A percentile compares a stretch with the other conserved stretches of the same genome.
These are phyloP conservation scores for Echiichthys vipera DNA, from an alignment of 2,797 vertebrate genomes.

Conservation along the genomic window DNA sequence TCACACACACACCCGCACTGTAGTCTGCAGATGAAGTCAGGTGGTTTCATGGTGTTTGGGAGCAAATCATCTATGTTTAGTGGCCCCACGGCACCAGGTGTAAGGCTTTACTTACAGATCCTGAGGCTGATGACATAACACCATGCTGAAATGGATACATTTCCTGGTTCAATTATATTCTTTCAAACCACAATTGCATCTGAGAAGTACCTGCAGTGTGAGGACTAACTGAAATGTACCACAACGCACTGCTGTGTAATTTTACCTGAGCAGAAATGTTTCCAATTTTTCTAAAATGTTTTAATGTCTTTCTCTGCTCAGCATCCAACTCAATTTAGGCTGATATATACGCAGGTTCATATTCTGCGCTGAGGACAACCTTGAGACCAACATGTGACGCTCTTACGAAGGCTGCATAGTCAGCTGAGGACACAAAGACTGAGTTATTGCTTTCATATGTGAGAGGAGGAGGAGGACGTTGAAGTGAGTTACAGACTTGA, in stretches of 20 bases:
- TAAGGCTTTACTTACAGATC: conserved; percentile 62
- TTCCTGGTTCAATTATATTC: conserved; percentile 18
- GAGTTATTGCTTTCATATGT: conserved; percentile 71
- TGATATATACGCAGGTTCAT: conserved; percentile 38
- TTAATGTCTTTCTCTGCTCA: conserved; percentile 51
- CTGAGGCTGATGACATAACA: conserved; percentile 38
- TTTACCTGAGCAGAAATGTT: conserved; percentile 52
- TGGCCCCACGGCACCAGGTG: conserved; percentile 37
- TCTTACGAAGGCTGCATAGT: conserved; percentile 48
- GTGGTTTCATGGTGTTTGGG: conserved; percentile 61
- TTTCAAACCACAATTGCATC: conserved; percentile 26
- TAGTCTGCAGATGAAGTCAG: conserved; percentile 38
- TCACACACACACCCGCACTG: conserved; percentile 1
- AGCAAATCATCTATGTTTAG: conserved; percentile 70
- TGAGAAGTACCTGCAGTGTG: conserved; percentile 12
- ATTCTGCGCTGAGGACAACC: conserved; percentile 54
- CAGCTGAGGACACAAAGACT: conserved; percentile 60
- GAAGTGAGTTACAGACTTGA: conserved; percentile 75
- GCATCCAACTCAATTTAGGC: conserved; percentile 28
- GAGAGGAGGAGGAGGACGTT: conserved; percentile 42
- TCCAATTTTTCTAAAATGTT: conserved; percentile 49
- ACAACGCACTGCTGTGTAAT: conserved; percentile 20
- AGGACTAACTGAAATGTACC: conserved; percentile 20
- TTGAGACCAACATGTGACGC: conserved; percentile 57
- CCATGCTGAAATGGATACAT: conserved; percentile 27